Percentiles rank a stretch among this genome's conserved stretches.
phyloP scores from a whole-genome alignment of 1,140 invertebrate genomes.

The Melanaphis sacchari region DNA sequence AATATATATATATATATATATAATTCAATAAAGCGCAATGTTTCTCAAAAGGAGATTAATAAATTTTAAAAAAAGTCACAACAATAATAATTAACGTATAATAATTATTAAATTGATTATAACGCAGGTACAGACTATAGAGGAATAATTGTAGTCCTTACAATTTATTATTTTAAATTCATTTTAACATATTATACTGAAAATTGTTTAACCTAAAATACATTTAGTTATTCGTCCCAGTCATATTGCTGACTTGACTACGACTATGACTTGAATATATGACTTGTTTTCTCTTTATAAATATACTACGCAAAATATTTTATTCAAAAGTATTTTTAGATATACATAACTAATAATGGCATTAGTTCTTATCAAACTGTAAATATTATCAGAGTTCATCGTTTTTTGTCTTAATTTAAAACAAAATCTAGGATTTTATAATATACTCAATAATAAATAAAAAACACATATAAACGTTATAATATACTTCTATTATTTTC shows the following conservation, averaged over 20 bases:
- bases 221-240: background rate
- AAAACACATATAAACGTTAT: background rate
- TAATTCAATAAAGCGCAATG: background rate
- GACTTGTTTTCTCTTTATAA: background rate
- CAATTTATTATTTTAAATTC: background rate
- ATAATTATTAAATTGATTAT: background rate
- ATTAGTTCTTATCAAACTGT: background rate
- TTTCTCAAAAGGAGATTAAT: background rate
- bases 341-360: background rate
- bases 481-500: background rate
- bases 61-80: background rate
- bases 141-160: rapidly evolving
- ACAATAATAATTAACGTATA: background rate
- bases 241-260: background rate
- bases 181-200: background rate
- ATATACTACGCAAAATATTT: background rate
- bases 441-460: background rate
- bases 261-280: too few relatives aligned
- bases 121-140: background rate
- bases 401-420: background rate
- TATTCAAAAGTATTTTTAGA: background rate
- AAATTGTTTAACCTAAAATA: background rate
- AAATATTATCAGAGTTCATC: background rate
- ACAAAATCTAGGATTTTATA: background rate
- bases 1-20: background rate